Evolutionary conservation across 2,888 invertebrate species (phyloP).

Genomic region (Meteorus colon): DNA sequence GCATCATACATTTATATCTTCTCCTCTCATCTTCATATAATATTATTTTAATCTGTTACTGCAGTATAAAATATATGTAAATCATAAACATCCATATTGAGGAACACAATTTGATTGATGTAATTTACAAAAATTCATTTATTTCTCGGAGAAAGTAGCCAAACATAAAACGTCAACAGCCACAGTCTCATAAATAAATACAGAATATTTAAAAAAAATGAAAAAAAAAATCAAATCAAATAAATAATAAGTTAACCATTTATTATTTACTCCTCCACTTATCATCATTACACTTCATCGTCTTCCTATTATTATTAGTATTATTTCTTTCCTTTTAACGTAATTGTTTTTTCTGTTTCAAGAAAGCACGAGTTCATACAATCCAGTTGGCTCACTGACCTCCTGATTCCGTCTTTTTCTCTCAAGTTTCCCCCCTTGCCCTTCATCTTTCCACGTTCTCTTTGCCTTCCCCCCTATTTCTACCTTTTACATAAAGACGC

Average conservation of each 20-base stretch:
- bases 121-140: no score
- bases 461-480: neutral
- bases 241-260: no score
- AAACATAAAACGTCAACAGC: no score
- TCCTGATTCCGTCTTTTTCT: neutral
- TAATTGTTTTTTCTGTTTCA: conserved; percentile 34
- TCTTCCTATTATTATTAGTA: neutral
- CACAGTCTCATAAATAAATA: no score
- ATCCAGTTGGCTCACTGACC: conserved; percentile 37
- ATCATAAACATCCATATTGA: no score
- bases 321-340: neutral
- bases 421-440: neutral
- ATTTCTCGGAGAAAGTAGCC: no score
- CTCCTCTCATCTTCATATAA: no score
- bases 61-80: no score
- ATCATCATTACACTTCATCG: neutral
- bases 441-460: neutral
- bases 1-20: no score
- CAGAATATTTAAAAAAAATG: neutral
- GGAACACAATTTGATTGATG: no score
- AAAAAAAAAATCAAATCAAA: neutral
- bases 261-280: neutral
- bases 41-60: no score
- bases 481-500: conserved; percentile 14
- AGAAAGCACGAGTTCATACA: conserved; percentile 32